Conservation (phyloP, 1,140 invertebrate genomes). For the Bombus huntii region DNA sequence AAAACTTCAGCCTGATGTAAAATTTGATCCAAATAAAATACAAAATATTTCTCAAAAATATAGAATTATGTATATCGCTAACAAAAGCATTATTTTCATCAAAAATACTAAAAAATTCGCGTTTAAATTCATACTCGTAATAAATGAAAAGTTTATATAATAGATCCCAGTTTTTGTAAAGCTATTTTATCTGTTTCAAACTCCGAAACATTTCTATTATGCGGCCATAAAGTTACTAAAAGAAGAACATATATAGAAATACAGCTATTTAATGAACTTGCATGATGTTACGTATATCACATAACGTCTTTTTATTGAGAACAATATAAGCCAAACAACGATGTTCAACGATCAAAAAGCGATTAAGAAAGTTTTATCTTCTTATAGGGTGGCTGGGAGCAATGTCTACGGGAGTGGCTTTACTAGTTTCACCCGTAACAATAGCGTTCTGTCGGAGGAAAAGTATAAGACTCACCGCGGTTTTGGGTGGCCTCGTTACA, state of each 20-base stretch:
- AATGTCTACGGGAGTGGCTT: constrained; percentile 90
- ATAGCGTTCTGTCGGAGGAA: constrained; percentile 93
- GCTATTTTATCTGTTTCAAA: neutral
- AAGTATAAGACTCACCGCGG: constrained; percentile 93
- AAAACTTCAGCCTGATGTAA: no score
- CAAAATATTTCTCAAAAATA: no score
- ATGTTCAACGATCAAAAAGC: neutral
- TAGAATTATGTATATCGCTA: no score
- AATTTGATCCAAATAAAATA: no score
- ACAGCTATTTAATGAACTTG: neutral
- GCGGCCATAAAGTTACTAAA: neutral
- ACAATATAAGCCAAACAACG: neutral
- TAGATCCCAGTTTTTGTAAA: neutral
- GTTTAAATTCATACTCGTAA: neutral
- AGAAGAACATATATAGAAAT: neutral
- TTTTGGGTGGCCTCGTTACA: constrained; percentile 92
- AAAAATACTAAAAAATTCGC: neutral
- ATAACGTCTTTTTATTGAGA: no score
- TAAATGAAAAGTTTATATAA: neutral
- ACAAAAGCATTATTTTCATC: no score
- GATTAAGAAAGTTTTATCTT: constrained; percentile 42
- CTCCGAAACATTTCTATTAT: neutral
- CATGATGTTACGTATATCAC: neutral
- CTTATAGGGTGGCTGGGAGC: constrained; percentile 92
- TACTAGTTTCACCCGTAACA: constrained; percentile 92